Conservation (phyloP, 2,113 vertebrate species). For the Macaca nemestrina region DNA sequence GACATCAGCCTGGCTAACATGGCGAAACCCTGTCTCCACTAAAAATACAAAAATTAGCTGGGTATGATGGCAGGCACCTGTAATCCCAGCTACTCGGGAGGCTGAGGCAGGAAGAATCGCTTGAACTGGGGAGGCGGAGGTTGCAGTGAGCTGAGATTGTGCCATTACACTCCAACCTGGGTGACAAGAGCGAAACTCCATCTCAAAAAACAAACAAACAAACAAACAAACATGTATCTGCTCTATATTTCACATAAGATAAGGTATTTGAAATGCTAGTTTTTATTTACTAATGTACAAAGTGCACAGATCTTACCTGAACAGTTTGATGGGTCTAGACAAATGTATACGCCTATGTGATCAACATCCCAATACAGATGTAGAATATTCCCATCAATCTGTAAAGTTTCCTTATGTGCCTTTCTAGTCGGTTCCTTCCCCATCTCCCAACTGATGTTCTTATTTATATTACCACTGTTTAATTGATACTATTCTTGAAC, state of each 20-base stretch:
- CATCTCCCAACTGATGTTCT: neutral
- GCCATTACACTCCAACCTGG: too few relatives aligned
- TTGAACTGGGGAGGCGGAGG: too few relatives aligned
- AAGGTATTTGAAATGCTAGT: neutral
- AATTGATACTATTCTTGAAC: neutral
- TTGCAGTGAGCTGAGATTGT: too few relatives aligned
- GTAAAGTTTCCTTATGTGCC: neutral
- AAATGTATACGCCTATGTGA: neutral
- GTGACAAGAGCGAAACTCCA: too few relatives aligned
- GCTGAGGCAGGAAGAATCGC: too few relatives aligned
- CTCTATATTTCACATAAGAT: conserved; percentile 6
- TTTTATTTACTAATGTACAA: neutral
- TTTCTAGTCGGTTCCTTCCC: neutral
- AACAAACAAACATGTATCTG: neutral
- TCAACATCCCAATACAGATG: neutral
- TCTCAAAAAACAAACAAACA: too few relatives aligned
- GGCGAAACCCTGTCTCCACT: too few relatives aligned
- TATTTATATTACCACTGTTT: neutral
- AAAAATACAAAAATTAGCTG: too few relatives aligned
- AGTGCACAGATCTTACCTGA: neutral
- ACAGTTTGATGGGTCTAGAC: conserved; percentile 1
- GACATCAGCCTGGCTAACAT: too few relatives aligned
- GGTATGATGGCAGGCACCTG: too few relatives aligned
- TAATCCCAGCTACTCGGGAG: too few relatives aligned
- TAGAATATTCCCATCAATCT: neutral